Conservation (phyloP, 2,888 invertebrate genomes). For the Papilio demoleus region DNA sequence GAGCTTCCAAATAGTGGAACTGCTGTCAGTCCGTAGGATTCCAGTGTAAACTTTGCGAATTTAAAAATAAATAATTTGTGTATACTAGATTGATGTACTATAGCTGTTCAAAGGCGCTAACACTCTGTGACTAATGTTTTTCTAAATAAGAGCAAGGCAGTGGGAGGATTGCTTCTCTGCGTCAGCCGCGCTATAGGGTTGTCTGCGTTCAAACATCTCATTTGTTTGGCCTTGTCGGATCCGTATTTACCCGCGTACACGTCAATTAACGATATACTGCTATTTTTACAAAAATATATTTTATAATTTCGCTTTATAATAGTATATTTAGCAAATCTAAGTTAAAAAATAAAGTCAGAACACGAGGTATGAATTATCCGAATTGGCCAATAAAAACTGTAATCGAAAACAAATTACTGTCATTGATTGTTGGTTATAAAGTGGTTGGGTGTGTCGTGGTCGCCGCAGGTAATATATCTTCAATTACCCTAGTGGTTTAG, state of each 20-base stretch:
- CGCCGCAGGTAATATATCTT: conserved; percentile 44
- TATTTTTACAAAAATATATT: conserved; percentile 21
- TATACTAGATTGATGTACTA: conserved; percentile 29
- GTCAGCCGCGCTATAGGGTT: conserved; percentile 23
- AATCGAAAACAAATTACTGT: conserved; percentile 42
- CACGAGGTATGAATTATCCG: conserved; percentile 17
- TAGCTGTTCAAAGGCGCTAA: conserved; percentile 13
- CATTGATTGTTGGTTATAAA: conserved; percentile 45
- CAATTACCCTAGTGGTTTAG: conserved; percentile 39
- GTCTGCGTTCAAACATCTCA: conserved; percentile 20
- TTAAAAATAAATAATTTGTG: conserved; percentile 34
- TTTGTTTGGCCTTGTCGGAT: conserved; percentile 35
- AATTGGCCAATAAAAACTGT: conserved; percentile 40
- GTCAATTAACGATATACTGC: conserved; percentile 13
- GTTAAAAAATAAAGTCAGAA: neutral
- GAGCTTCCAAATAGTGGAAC: conserved; percentile 23
- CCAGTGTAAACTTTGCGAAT: conserved; percentile 24
- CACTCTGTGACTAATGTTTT: conserved; percentile 40
- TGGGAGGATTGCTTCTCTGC: conserved; percentile 37
- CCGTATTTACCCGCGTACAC: conserved; percentile 20
- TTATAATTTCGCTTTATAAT: neutral
- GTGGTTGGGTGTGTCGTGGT: conserved; percentile 46
- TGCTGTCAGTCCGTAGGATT: conserved; percentile 21
- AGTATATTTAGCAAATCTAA: conserved; percentile 1
- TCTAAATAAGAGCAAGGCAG: conserved; percentile 32